These are phyloP conservation scores for Glaucomys volans DNA, from an alignment of 2,113 vertebrate genomes.

Conservation along the genomic window DNA sequence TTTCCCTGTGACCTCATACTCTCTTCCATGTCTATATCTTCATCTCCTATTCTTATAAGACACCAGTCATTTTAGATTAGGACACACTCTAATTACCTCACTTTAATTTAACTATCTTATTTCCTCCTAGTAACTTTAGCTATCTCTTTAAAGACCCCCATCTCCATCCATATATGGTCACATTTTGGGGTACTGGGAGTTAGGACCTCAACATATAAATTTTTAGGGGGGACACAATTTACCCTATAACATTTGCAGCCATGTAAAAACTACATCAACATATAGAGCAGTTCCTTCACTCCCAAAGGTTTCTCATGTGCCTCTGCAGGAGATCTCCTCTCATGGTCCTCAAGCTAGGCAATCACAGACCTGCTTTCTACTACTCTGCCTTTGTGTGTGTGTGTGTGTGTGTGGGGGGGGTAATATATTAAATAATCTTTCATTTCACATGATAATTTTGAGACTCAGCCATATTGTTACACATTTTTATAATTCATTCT, in stretches of 20 bases:
- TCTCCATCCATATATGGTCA: background rate
- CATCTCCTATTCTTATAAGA: background rate
- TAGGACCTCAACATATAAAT: too few species aligned
- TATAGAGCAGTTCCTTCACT: background rate
- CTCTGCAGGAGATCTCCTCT: background rate
- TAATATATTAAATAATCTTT: background rate
- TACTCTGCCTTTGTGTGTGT: background rate
- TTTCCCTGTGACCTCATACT: background rate
- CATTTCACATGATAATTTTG: background rate
- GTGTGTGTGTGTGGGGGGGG: too few species aligned
- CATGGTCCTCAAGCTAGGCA: background rate
- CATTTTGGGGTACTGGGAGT: background rate
- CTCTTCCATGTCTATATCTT: background rate
- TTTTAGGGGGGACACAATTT: background rate
- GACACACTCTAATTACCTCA: background rate
- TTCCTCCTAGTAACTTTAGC: background rate
- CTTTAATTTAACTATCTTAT: background rate
- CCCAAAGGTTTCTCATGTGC: background rate
- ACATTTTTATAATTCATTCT: background rate
- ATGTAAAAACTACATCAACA: background rate
- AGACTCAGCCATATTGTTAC: background rate
- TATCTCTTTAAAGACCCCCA: background rate
- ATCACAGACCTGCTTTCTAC: background rate
- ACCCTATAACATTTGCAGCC: background rate
- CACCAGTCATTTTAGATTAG: background rate